Evolutionary conservation across 2,888 invertebrate species (phyloP).

Genomic region (Heliconius hortense): DNA sequence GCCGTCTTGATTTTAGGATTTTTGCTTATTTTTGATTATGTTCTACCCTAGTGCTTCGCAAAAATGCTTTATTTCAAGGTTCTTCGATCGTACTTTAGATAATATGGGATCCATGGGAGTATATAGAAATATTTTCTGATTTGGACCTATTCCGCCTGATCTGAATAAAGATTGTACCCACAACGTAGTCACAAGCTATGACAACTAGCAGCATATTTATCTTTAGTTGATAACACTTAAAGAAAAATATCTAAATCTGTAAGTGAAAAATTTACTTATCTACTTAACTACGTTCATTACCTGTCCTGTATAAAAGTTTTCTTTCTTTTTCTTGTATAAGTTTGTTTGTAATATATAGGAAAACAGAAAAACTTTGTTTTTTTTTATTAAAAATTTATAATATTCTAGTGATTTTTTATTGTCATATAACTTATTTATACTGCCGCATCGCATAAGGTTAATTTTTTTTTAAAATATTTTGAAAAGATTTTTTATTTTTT

Average conservation of each 20-base stretch:
- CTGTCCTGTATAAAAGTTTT: constrained; percentile 33
- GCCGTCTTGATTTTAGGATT: too few relatives aligned
- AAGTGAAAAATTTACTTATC: neutral
- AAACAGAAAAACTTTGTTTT: constrained; percentile 32
- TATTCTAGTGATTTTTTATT: constrained; percentile 33
- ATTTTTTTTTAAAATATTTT: neutral
- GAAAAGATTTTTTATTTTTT: neutral
- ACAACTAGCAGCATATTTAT: neutral
- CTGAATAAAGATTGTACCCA: neutral
- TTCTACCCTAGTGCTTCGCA: too few relatives aligned
- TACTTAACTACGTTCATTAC: constrained; percentile 1
- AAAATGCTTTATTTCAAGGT: too few relatives aligned
- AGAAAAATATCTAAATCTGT: too few relatives aligned
- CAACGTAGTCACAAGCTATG: neutral
- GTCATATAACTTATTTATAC: constrained; percentile 17
- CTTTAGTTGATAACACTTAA: neutral
- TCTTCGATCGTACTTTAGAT: too few relatives aligned
- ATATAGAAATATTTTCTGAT: too few relatives aligned
- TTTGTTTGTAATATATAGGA: constrained; percentile 44
- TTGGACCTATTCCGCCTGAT: neutral
- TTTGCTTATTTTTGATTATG: too few relatives aligned
- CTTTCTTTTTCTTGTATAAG: constrained; percentile 42
- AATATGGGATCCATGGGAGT: too few relatives aligned
- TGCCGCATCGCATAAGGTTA: neutral
- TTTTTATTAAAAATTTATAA: constrained; percentile 40